Evolutionary conservation across 37 sponge, comb jelly and placozoan genomes (phyloP), one percentile per base, ranked within the genome.

Genomic region (Beroe forskalii): DNA sequence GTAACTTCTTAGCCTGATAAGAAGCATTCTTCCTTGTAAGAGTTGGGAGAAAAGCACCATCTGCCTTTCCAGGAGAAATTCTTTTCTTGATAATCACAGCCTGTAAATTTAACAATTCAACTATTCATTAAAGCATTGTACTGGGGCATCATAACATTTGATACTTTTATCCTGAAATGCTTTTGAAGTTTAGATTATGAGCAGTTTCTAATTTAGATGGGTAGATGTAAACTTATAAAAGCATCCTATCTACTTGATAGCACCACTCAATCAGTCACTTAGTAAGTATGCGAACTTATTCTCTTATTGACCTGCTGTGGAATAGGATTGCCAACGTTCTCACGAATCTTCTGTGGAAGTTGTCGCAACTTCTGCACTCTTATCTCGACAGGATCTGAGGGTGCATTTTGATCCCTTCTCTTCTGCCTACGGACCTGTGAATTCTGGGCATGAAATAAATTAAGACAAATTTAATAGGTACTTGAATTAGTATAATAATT

Each of bases 301-400:
- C n/a, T n/a, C n/a, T n/a, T n/a, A n/a, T n/a, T n/a, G 12, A 69
- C 72, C 38, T 69, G 72, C 38, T 69, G 72, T 14, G 72, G 72
- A 14, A 69, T 36, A 19, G 72, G 72, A 36, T 69, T 32, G 9
- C 19, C 17, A 35, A 33, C 72, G 32, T 9, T 32, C 32, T 33
- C 19, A 32, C 32, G 72, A 8, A 69, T 33, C 32, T 37, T 28
- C 32, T 27, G 72, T 2, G 72, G 32, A 36, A 44, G 8, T 43
- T 80, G 86, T 44, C 42, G 40, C 3, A 80, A 80, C 27, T 80
- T 80, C 48, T 37, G n/a, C 0, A 80, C 86, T 80, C 86, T 41
- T 32, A 80, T 80, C 27, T 80, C 86, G 22, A 80, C 35, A 28
- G 43, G 86, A 44, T 80, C 86, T 43, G 55, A 41, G 3, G 66